A percentile compares a stretch with the other conserved stretches of the same genome.
phyloP scores from a whole-genome alignment of 2,113 vertebrate species.

The Psephotus haematonotus region DNA sequence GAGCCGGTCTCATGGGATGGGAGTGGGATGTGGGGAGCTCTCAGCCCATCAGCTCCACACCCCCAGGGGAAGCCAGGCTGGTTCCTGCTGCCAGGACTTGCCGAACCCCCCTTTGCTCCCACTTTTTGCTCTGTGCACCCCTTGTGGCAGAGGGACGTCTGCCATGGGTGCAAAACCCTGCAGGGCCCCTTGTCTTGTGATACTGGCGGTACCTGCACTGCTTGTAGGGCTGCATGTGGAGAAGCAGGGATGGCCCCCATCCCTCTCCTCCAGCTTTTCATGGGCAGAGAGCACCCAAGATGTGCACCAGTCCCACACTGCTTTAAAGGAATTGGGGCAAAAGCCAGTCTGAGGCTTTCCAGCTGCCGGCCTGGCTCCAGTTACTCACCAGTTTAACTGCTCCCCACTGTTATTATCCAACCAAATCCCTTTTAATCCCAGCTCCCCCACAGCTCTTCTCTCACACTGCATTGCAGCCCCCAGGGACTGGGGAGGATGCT shows the following conservation, averaged over 20 bases:
- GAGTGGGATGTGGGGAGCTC: background rate
- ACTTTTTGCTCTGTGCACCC: background rate
- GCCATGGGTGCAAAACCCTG: background rate
- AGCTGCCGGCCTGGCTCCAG: background rate
- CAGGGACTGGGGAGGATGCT: background rate
- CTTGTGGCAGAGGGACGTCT: accelerated
- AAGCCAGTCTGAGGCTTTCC: background rate
- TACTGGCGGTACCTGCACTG: background rate
- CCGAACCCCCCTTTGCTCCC: background rate
- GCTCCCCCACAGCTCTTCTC: background rate
- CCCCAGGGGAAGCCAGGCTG: too few species aligned
- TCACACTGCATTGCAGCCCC: accelerated
- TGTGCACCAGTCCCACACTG: background rate
- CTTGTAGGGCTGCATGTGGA: background rate
- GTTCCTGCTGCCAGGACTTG: background rate
- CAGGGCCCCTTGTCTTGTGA: background rate
- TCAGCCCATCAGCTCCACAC: background rate
- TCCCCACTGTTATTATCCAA: background rate
- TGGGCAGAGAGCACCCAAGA: background rate
- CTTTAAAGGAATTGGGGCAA: background rate
- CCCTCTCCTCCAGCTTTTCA: background rate
- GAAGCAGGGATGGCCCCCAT: background rate
- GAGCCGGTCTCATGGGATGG: accelerated
- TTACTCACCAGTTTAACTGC: background rate
- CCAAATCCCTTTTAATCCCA: conserved; percentile 28